Percentiles rank a stretch among this genome's conserved stretches.
phyloP scores from a whole-genome alignment of 2,888 invertebrate species.

The Metacarcinus magister region DNA sequence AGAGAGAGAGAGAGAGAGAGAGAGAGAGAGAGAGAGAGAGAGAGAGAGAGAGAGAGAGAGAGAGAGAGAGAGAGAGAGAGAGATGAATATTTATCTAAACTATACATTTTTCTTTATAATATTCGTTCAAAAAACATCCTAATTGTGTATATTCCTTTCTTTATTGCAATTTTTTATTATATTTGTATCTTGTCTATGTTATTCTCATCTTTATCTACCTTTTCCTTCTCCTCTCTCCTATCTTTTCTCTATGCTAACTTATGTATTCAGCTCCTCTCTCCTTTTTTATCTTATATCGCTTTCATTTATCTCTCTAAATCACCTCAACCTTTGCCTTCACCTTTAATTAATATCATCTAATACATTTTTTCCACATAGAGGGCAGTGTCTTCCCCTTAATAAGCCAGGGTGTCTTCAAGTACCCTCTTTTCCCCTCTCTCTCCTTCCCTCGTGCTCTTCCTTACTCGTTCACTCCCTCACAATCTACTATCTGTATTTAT shows the following conservation, averaged over 20 bases:
- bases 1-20: constrained; percentile 56
- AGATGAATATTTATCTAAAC: background rate
- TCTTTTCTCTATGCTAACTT: background rate
- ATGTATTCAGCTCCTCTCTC: background rate
- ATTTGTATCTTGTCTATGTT: background rate
- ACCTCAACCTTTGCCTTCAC: background rate
- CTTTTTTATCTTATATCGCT: background rate
- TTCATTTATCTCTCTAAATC: background rate
- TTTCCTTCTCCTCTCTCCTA: background rate
- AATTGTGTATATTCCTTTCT: background rate
- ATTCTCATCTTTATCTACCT: background rate
- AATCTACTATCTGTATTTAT: background rate
- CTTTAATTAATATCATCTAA: background rate
- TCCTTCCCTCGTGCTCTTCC: background rate
- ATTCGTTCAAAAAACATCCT: background rate
- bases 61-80: constrained; percentile 42
- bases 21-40: constrained; percentile 60
- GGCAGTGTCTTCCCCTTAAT: background rate
- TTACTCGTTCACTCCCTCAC: background rate
- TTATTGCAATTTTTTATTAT: background rate
- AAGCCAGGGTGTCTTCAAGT: background rate
- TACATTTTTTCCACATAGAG: background rate
- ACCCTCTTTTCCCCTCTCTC: background rate
- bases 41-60: constrained; percentile 58
- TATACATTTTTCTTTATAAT: background rate